Evolutionary conservation across 30 jellyfish, hydroid and myxozoan species (phyloP).

Genomic region (Phacellophora camtschatica): DNA sequence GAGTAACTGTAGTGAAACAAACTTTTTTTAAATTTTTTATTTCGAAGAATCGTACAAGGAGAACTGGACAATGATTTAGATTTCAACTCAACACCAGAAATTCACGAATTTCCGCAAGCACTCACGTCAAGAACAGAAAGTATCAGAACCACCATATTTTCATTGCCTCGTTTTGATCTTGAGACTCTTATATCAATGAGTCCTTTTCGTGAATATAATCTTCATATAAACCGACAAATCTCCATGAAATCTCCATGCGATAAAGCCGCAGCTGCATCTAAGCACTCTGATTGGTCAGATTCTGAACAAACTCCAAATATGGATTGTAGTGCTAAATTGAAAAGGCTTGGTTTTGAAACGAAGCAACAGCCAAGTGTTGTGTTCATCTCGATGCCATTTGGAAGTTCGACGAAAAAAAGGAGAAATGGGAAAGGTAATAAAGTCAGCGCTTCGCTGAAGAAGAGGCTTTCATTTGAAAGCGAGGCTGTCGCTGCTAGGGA

Average conservation of each 20-base stretch:
- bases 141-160: constrained; percentile 44
- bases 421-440: background rate
- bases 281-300: background rate
- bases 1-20: no score
- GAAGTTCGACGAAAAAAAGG: background rate
- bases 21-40: no score
- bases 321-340: background rate
- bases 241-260: background rate
- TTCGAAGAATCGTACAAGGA: constrained; percentile 11
- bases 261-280: background rate
- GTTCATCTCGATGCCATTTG: constrained; percentile 5
- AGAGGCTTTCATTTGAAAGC: constrained; percentile 39
- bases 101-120: constrained; percentile 77
- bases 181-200: constrained; percentile 62
- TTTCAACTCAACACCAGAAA: constrained; percentile 47
- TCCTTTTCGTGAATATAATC: constrained; percentile 33
- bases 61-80: constrained; percentile 28
- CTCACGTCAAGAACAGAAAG: constrained; percentile 50
- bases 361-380: background rate
- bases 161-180: constrained; percentile 79
- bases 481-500: background rate
- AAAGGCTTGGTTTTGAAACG: background rate
- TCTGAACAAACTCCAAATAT: constrained; percentile 44
- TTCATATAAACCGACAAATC: background rate
- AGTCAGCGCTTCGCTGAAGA: constrained; percentile 15